Conservation (phyloP, 2,113 vertebrate species). For the Microcebus jonahi region DNA sequence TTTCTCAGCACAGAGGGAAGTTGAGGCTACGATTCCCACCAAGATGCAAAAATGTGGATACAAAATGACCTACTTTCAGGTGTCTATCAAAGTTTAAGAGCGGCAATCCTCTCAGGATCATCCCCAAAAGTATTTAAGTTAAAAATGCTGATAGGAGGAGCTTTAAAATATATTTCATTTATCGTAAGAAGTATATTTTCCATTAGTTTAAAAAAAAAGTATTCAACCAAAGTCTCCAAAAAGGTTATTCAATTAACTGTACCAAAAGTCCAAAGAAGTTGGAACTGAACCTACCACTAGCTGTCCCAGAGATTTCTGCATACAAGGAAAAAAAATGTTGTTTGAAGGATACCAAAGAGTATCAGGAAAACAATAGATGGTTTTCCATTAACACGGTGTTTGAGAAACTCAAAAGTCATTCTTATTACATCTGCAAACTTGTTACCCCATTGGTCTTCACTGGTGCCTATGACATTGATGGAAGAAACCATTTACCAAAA, state of each 20-base stretch:
- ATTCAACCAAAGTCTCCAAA: slow-evolving; percentile 25
- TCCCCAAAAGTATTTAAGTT: slow-evolving; percentile 14
- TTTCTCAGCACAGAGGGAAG: background rate
- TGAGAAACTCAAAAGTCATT: background rate
- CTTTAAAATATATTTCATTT: slow-evolving; percentile 31
- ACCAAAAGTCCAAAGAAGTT: background rate
- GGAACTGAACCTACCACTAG: background rate
- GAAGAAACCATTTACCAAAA: slow-evolving; percentile 62
- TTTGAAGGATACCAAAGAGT: background rate
- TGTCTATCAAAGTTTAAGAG: background rate
- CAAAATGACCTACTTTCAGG: background rate
- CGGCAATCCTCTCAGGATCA: background rate
- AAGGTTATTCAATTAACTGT: slow-evolving; percentile 1
- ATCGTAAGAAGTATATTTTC: slow-evolving; percentile 18
- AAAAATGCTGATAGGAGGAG: background rate
- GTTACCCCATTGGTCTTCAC: background rate
- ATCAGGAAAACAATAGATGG: background rate
- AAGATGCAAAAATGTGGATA: background rate
- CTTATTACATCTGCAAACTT: slow-evolving; percentile 52
- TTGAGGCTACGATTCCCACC: background rate
- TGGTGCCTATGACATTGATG: slow-evolving; percentile 56
- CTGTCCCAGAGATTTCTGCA: background rate
- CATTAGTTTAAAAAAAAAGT: background rate
- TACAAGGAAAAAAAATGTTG: background rate
- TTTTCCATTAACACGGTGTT: background rate